Evolutionary conservation across 1,140 invertebrate genomes (phyloP).

Genomic region (Hycleus cichorii): DNA sequence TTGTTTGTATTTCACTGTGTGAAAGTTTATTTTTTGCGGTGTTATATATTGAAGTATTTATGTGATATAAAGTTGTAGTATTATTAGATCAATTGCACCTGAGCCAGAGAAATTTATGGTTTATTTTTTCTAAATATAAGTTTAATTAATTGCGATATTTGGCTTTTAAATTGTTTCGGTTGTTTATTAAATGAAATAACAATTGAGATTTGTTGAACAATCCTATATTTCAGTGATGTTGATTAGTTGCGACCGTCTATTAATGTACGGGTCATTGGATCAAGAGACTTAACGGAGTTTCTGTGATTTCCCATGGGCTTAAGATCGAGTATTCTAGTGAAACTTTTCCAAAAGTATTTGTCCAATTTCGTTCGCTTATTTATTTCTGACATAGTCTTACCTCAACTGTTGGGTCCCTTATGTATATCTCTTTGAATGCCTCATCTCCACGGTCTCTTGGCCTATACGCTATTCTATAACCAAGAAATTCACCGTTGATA

Average conservation of each 20-base stretch:
- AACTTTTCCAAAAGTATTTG: constrained; percentile 17
- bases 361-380: constrained; percentile 20
- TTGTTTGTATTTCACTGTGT: no score
- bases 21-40: no score
- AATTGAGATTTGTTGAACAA: no score
- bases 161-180: no score
- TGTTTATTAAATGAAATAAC: no score
- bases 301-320: constrained; percentile 24
- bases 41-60: no score
- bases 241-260: constrained; percentile 11
- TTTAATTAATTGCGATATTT: no score
- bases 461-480: constrained; percentile 63
- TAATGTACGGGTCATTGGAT: constrained; percentile 26
- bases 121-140: no score
- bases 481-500: constrained; percentile 72
- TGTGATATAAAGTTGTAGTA: no score
- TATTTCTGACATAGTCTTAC: constrained; percentile 39
- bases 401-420: constrained; percentile 57
- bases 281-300: constrained; percentile 22
- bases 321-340: constrained; percentile 13
- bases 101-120: no score
- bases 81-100: no score
- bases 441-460: constrained; percentile 52
- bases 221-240: no score
- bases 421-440: constrained; percentile 59